Evolutionary conservation across 2,113 vertebrate species (phyloP), one percentile per base, ranked within the genome.

Genomic region (Amia ocellicauda): DNA sequence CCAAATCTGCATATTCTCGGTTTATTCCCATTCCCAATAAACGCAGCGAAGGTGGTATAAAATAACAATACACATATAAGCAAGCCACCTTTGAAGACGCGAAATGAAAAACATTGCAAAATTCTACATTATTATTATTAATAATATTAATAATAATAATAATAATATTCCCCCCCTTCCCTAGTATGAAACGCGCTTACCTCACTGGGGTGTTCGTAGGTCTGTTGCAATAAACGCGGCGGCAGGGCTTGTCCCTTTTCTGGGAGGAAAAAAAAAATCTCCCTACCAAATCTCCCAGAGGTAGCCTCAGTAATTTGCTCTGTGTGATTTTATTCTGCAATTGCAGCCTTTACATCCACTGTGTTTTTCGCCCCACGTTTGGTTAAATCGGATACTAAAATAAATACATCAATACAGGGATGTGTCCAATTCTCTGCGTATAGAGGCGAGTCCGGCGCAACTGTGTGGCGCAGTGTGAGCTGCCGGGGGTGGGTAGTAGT

Each of bases 221-320:
- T 64, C 53, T 64, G 51, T 23, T 45, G 51, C 51, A 45, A 50
- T 23, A 7, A 45, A 22, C 43, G 20, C 62, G 40, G 24, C n/a
- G 10, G 42, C 28, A 58, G 36, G 56, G 36, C 19, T 58, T 58
- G 19, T 58, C 55, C 31, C 11, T 36, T 36, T 36, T 36, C 31
- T 7, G 11, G 31, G 31, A 36, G 31, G 31, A 36, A 36, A 36
- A 36, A 36, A 36, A 36, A 36, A 36, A 36, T 11, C 5, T 11
- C 31, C 31, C 43, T 66, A 58, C 54, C 41, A 47, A 26, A 41
- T 36, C 43, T 66, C 53, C 62, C 53, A 56, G 55, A 36, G 63
- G 63, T 45, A 57, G 53, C 42, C 23, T n/a, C n/a, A 36, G 31
- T 36, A 11, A 36, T 36, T 5, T 7, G 5, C 11, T 36, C 31